Conservation (phyloP, 2,113 vertebrate genomes). For the Pteropus alecto region DNA sequence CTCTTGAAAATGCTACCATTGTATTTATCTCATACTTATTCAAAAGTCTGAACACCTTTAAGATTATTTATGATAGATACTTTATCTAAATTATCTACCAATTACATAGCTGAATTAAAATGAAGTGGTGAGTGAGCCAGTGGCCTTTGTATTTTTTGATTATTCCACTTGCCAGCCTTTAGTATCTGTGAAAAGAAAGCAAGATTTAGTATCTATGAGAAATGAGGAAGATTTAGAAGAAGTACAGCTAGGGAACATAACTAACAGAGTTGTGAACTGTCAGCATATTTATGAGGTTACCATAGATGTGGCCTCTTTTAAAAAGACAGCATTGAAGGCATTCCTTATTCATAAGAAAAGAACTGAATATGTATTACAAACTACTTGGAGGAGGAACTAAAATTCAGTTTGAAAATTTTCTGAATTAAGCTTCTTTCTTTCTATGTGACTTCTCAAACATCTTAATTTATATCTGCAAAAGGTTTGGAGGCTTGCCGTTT, state of each 20-base stretch:
- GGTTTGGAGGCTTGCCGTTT: background rate
- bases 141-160: background rate
- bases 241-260: background rate
- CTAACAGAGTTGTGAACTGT: background rate
- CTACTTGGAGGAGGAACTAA: background rate
- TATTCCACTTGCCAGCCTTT: background rate
- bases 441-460: background rate
- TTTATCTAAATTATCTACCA: background rate
- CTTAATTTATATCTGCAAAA: background rate
- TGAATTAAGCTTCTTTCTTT: background rate
- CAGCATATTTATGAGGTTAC: background rate
- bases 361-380: background rate
- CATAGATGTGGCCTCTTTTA: background rate
- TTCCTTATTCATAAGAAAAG: background rate
- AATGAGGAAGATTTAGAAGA: background rate
- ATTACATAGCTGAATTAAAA: background rate
- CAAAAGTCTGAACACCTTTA: background rate
- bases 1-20: background rate
- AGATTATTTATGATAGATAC: background rate
- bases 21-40: conserved; percentile 32
- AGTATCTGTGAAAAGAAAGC: background rate
- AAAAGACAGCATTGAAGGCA: background rate
- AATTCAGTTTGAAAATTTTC: background rate
- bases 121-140: background rate
- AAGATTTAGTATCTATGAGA: background rate